phyloP scores from a whole-genome alignment of 2,888 invertebrate genomes.

The Nematopogon swammerdamellus region DNA sequence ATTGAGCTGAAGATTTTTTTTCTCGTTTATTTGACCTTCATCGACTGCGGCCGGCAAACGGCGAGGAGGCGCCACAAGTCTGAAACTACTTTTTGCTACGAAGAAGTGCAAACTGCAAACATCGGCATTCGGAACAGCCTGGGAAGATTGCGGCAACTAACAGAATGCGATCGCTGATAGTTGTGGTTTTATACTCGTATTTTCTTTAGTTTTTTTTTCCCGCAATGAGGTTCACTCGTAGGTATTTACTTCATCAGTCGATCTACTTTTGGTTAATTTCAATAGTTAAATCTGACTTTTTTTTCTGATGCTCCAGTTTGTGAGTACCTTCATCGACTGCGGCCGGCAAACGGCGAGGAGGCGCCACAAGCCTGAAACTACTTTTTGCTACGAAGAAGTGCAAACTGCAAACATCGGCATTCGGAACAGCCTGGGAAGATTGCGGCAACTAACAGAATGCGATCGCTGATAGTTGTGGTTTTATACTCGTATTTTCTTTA shows the following conservation, averaged over 20 bases:
- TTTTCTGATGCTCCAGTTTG: too few species aligned
- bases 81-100: background rate
- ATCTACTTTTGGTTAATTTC: too few species aligned
- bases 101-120: background rate
- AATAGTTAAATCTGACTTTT: too few species aligned
- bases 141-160: background rate
- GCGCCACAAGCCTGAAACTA: background rate
- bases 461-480: too few species aligned
- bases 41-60: background rate
- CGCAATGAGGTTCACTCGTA: too few species aligned
- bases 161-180: background rate
- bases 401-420: background rate
- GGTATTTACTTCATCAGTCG: too few species aligned
- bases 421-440: background rate
- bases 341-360: background rate
- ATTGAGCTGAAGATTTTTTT: background rate
- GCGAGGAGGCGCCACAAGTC: background rate
- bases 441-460: background rate
- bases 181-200: too few species aligned
- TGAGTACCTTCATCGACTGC: background rate
- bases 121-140: background rate
- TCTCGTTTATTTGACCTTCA: background rate
- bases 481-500: too few species aligned
- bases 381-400: background rate
- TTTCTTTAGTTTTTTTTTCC: too few species aligned